Percentiles rank a stretch among this genome's conserved stretches.
phyloP scores from a whole-genome alignment of 1,140 invertebrate species.

The Euglossa dilemma region DNA sequence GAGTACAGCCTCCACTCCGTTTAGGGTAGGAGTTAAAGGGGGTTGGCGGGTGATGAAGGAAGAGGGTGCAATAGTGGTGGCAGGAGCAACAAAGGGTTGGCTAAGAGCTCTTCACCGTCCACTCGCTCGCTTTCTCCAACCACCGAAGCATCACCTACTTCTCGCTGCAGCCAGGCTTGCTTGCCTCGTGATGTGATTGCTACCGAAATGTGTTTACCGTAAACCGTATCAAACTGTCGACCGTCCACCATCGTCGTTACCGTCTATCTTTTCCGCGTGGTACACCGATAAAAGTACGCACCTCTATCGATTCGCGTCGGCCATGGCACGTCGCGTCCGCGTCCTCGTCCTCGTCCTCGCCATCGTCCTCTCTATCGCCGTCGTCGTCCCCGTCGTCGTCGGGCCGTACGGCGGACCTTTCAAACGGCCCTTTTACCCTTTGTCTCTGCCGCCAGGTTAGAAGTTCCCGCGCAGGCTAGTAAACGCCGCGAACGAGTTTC shows the following conservation, averaged over 20 bases:
- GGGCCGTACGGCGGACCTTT: constrained; percentile 1
- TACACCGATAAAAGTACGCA: constrained; percentile 70
- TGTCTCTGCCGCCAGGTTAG: constrained; percentile 16
- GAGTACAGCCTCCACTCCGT: constrained; percentile 53
- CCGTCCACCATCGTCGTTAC: constrained; percentile 47
- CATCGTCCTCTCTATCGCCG: background rate
- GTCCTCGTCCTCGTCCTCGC: constrained; percentile 32
- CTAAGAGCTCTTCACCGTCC: constrained; percentile 78
- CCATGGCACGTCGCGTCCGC: constrained; percentile 27
- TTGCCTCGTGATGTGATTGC: constrained; percentile 77
- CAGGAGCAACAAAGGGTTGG: constrained; percentile 78
- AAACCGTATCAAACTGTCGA: constrained; percentile 80
- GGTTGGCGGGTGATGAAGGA: constrained; percentile 54
- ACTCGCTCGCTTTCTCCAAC: constrained; percentile 75
- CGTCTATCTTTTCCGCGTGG: constrained; percentile 63
- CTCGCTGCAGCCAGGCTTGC: constrained; percentile 67
- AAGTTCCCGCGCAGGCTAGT: constrained; percentile 13
- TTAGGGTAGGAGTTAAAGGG: constrained; percentile 16
- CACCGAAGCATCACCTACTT: constrained; percentile 73
- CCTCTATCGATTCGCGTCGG: constrained; percentile 63
- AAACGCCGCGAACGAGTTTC: constrained; percentile 18
- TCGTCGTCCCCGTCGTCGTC: constrained; percentile 15
- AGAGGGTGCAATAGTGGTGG: constrained; percentile 57
- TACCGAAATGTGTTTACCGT: constrained; percentile 80
- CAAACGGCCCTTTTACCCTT: constrained; percentile 34